Base-by-base conservation (phyloP, 92 coral and sea anemone species). In the Metridium senile region DNA sequence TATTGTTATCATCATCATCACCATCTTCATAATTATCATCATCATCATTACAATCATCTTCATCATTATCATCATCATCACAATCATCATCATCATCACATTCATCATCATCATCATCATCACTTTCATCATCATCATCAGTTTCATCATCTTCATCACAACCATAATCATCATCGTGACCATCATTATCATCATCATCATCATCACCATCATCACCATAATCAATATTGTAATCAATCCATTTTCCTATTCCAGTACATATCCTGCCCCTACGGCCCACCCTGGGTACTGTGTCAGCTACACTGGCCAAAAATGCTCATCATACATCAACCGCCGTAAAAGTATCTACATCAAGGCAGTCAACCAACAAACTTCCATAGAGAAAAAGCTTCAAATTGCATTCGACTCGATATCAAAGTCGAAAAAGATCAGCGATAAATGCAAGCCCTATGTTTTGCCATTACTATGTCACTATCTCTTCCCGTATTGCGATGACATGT, bases 391-490 rank as follows among this genome's bases (percentile, higher is more conserved):
- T n/a, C 61, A 61, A 33, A 66, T 1, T 2, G 99, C 99, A 0
- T 85, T 84, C 16, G 56, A 47, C 32, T 76, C 58, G n/a, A 87
- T 96, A 23, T 82, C 75, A 13, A 26, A 28, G 0, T 87, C 70
- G 4, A 46, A 78, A 19, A 22, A 71, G 68, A 68, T 96, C 1
- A 87, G 98, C 20, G 61, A 62, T 6, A 59, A 53, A 0, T 96
- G 99, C 29, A 76, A 90, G 27, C 98, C 97, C 1, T 87, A 72
- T 68, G 97, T 89, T 0, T 66, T 77, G 16, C 99, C 99, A 0
- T 68, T 96, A 0, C 71, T 96, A 58, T 96, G 99, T 11, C 93
- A 93, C 78, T 88, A 82, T 59, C 68, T 83, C 29, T 93, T 89
- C 62, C 96, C 96, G 0, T 89, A 84, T 63, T 96, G 99, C 10